These are phyloP conservation scores for Dolichoris vasculosae DNA, from an alignment of 1,140 invertebrate species.

Conservation along the genomic window DNA sequence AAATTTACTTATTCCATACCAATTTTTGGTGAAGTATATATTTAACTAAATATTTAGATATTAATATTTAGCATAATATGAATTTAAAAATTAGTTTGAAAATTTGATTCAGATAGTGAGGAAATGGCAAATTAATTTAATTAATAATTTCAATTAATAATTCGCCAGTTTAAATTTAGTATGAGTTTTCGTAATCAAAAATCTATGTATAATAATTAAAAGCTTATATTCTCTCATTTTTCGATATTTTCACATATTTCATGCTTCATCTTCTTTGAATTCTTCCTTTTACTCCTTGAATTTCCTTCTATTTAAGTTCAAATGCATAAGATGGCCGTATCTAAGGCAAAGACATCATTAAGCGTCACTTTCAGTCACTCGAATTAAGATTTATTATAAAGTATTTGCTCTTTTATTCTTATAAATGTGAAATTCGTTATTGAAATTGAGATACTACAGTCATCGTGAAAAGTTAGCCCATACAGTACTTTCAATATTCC, in stretches of 20 bases:
- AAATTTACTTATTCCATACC: too few species aligned
- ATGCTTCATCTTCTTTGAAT: neutral
- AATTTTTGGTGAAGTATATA: too few species aligned
- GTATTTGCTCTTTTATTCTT: neutral
- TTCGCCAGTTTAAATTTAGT: conserved; percentile 1
- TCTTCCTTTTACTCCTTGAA: neutral
- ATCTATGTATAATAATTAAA: conserved; percentile 6
- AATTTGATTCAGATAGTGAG: too few species aligned
- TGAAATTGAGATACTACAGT: neutral
- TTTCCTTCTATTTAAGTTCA: too few species aligned
- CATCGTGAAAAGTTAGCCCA: neutral
- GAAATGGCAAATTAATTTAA: neutral
- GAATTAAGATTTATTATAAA: conserved; percentile 47
- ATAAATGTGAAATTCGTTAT: neutral
- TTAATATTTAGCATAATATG: too few species aligned
- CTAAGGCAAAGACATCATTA: conserved; percentile 24
- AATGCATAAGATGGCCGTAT: conserved; percentile 8
- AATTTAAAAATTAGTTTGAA: too few species aligned
- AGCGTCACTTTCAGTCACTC: conserved; percentile 24
- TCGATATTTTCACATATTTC: too few species aligned
- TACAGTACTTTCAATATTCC: neutral
- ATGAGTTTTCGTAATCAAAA: conserved; percentile 3
- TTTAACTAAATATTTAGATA: too few species aligned
- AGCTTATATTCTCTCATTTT: neutral
- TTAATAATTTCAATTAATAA: too few species aligned